Percentiles rank a stretch among this genome's conserved stretches.
Conservation (phyloP, 2,113 vertebrate genomes). For the Eretmochelys imbricata region DNA sequence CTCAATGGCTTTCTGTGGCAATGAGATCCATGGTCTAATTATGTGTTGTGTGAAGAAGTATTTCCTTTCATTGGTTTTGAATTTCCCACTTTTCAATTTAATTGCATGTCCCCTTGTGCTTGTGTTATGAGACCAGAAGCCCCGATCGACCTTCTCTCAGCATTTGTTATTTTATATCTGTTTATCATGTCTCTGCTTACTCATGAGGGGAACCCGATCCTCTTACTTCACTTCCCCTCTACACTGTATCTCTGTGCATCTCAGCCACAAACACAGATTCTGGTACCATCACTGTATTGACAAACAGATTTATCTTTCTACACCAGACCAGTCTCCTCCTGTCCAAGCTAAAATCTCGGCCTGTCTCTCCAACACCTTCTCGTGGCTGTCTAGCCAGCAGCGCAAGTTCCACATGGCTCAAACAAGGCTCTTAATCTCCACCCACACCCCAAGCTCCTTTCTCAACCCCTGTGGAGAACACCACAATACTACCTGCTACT, state of each 20-base stretch:
- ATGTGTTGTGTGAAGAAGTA: not conserved
- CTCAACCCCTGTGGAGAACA: too few species aligned
- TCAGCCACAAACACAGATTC: not conserved
- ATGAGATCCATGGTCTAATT: accelerated
- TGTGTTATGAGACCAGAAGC: not conserved
- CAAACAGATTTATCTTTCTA: not conserved
- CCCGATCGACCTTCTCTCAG: not conserved
- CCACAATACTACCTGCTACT: too few species aligned
- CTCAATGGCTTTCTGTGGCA: not conserved
- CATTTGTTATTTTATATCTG: not conserved
- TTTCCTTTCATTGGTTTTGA: not conserved
- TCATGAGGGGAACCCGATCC: not conserved
- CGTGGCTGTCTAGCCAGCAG: not conserved
- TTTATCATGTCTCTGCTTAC: not conserved
- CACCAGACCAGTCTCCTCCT: not conserved
- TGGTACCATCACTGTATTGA: not conserved
- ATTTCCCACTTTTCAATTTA: not conserved
- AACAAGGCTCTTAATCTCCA: not conserved
- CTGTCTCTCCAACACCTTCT: not conserved
- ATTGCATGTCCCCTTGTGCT: not conserved
- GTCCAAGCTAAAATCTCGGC: not conserved
- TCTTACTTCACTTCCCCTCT: not conserved
- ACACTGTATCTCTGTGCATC: not conserved
- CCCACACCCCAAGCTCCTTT: too few species aligned
- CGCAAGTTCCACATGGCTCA: not conserved